Evolutionary conservation across 2,888 invertebrate genomes (phyloP), one percentile per base, ranked within the genome.

Genomic region (Dryobota labecula): DNA sequence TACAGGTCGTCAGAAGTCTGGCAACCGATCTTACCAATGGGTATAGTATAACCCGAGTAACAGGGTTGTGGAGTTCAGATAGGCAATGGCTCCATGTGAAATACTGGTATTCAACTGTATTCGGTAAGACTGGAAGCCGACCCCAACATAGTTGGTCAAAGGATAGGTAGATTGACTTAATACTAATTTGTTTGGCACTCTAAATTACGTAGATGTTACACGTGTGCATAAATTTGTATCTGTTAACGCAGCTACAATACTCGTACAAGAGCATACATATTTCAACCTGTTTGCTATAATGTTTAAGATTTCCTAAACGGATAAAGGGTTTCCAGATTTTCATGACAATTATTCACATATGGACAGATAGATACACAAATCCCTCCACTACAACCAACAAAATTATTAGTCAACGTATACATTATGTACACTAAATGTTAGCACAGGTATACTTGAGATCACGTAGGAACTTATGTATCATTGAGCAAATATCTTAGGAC

Each of bases 381-480:
- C 8, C 1, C n/a, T 15, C 6, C 7, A 7, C 24, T 11, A 13
- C 18, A 33, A 9, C 6, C 2, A 13, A 13, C 9, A 33, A 18
- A 9, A 18, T 15, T 27, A 56, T 49, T 27, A 43, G n/a, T 68
- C 27, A 69, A 30, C n/a, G 27, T 43, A 6, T 43, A n/a, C 4
- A 41, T 75, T 75, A 45, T 64, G 33, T 72, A 56, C 49, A 54
- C 20, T 45, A 8, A 33, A 57, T 36, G 30, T 76, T 67, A 66
- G 56, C 51, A 67, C 36, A 3, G 3, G 41, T 47, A 38, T 33
- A 24, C 24, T 9, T 27, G 30, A n/a, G 33, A 33, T 41, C 33
- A 66, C 33, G 45, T 41, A n/a, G n/a, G n/a, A n/a, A 27, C 11
- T 20, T 38, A 43, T 60, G 75, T 56, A 27, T 80, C 80, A 75